Conservation (phyloP, 2,888 invertebrate species). For the Leptarthrus brevirostris region DNA sequence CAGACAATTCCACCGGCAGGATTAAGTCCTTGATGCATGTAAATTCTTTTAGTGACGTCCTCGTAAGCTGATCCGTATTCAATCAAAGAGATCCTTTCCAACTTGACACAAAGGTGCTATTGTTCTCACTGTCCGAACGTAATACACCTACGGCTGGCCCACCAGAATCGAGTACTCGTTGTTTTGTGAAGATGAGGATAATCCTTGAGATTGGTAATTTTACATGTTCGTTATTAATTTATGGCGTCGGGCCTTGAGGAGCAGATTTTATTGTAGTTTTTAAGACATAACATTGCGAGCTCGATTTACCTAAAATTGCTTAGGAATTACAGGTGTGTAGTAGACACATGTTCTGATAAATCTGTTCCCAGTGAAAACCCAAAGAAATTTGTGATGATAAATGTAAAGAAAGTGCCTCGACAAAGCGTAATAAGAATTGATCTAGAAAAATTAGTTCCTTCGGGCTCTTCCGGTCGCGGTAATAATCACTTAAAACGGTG, state of each 20-base stretch:
- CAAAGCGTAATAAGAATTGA: too few species aligned
- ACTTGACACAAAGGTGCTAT: slow-evolving; percentile 1
- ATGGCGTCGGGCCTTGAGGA: too few species aligned
- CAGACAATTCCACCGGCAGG: slow-evolving; percentile 32
- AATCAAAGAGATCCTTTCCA: slow-evolving; percentile 12
- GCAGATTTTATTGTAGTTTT: too few species aligned
- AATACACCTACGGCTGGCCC: slow-evolving; percentile 24
- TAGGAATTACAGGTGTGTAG: too few species aligned
- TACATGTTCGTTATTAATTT: slow-evolving; percentile 13
- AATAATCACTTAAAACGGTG: not conserved
- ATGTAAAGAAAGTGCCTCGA: too few species aligned
- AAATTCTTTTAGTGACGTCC: slow-evolving; percentile 37
- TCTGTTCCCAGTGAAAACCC: too few species aligned
- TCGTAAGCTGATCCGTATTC: not conserved
- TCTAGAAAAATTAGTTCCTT: too few species aligned
- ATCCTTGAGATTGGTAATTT: slow-evolving; percentile 24
- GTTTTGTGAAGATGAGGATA: slow-evolving; percentile 5
- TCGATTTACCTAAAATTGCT: too few species aligned
- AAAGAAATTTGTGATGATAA: too few species aligned
- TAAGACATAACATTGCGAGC: too few species aligned
- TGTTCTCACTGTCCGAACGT: not conserved
- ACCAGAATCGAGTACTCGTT: slow-evolving; percentile 1
- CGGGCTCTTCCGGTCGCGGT: slow-evolving; percentile 13
- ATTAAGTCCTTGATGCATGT: slow-evolving; percentile 46
- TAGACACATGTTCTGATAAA: too few species aligned